Evolutionary conservation across 2,113 vertebrate genomes (phyloP), one percentile per base, ranked within the genome.

Genomic region (Scytalopus superciliaris): DNA sequence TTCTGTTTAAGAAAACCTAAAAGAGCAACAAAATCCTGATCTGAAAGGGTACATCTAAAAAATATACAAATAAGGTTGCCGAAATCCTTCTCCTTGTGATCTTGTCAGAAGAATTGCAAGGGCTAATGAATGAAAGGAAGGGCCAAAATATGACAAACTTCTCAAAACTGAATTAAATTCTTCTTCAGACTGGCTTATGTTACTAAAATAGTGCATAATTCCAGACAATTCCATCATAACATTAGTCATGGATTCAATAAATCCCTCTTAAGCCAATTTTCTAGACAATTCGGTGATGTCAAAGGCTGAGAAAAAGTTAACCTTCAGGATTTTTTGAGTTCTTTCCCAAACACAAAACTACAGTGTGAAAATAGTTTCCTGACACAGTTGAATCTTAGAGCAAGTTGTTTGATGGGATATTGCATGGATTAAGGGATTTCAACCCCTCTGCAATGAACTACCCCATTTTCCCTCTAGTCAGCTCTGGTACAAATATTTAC

Each of bases 381-480:
- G 33, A 45, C 6, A 70, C n/a, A 81, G 3, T 40, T 56, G 52
- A 47, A 4, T 84, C 31, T 77, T 73, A 59, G 25, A 47, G 9
- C 9, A 68, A 47, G 6, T 37, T 79, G 10, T 60, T 49, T 73
- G 24, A 52, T 33, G 24, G 27, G 3, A 27, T 21, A 50, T 22
- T 50, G 4, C 6, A 13, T 6, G 19, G 3, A 19, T 85, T 59
- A 52, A 82, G 10, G 19, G 3, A 60, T 66, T 81, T 69, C 21
- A 62, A 49, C 3, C 4, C 12, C 39, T 86, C 85, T 37, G 3
- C 14, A 62, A 13, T 67, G 19, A 78, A 5, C 12, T 63, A 30
- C 0, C 2, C 8, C 4, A 22, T 59, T 83, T 92, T 5, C 2
- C 3, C 7, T 7, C 1, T 16, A 23, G 7, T 28, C n/a, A 47